Percentiles rank a stretch among this genome's conserved stretches.
Evolutionary conservation across 2,888 invertebrate species (phyloP).

Genomic region (Agriopis leucophaearia): DNA sequence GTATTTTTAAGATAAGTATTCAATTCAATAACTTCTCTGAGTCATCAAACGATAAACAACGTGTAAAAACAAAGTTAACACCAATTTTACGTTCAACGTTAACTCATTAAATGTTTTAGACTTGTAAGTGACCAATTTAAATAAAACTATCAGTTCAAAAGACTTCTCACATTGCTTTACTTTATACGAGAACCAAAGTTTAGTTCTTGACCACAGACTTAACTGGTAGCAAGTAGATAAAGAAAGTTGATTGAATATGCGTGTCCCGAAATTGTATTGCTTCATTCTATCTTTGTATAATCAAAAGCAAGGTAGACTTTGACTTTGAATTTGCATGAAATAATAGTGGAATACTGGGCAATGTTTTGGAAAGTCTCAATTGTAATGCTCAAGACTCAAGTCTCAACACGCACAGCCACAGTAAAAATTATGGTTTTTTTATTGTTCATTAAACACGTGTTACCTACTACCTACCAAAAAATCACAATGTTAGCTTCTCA

Average conservation of each 20-base stretch:
- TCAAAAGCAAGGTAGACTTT: too few species aligned
- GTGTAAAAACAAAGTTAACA: not conserved
- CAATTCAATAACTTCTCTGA: not conserved
- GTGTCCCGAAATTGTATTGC: not conserved
- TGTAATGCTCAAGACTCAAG: too few species aligned
- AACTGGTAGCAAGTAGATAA: constrained; percentile 19
- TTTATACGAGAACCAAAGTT: constrained; percentile 37
- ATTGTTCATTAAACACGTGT: too few species aligned
- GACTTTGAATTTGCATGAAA: too few species aligned
- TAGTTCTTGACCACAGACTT: constrained; percentile 21
- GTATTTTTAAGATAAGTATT: too few species aligned
- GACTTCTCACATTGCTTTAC: constrained; percentile 48
- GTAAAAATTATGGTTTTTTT: too few species aligned
- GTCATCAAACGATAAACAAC: not conserved
- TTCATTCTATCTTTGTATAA: too few species aligned
- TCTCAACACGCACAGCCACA: too few species aligned
- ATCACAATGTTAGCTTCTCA: too few species aligned
- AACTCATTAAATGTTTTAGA: constrained; percentile 28
- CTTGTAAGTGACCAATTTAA: constrained; percentile 22
- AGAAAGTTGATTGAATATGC: not conserved
- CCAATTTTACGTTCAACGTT: constrained; percentile 18
- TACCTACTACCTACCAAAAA: too few species aligned
- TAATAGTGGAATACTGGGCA: too few species aligned
- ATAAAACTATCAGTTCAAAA: constrained; percentile 27
- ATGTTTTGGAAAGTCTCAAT: too few species aligned